Percentiles rank a stretch among this genome's conserved stretches.
These are phyloP conservation scores for Smithornis capensis DNA, from an alignment of 2,113 vertebrate species.

Conservation along the genomic window DNA sequence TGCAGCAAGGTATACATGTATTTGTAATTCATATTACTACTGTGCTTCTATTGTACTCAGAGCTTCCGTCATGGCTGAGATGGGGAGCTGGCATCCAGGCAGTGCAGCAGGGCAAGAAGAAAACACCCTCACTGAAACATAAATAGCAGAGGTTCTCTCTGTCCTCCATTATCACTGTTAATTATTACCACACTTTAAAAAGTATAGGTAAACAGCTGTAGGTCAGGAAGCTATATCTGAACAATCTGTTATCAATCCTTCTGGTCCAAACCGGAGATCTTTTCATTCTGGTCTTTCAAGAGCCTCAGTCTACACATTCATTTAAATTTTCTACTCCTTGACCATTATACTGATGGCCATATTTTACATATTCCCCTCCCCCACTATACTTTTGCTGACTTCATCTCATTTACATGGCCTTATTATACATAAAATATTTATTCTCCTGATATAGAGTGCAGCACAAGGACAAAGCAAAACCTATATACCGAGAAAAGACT, in stretches of 20 bases:
- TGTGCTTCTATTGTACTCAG: slow-evolving; percentile 70
- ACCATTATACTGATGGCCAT: slow-evolving; percentile 57
- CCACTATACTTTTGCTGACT: slow-evolving; percentile 82
- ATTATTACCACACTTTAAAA: slow-evolving; percentile 18
- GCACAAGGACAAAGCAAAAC: slow-evolving; percentile 77
- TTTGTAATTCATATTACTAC: slow-evolving; percentile 80
- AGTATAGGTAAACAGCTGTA: neutral
- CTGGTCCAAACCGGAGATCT: slow-evolving; percentile 20
- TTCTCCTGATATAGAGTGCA: slow-evolving; percentile 74
- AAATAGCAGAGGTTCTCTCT: neutral
- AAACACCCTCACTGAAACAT: neutral
- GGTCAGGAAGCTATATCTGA: neutral
- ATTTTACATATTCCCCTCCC: slow-evolving; percentile 69
- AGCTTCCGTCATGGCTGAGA: slow-evolving; percentile 66
- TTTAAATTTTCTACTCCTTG: slow-evolving; percentile 72
- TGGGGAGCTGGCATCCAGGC: slow-evolving; percentile 59
- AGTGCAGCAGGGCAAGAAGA: slow-evolving; percentile 18
- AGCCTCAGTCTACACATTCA: slow-evolving; percentile 46
- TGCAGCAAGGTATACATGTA: slow-evolving; percentile 61
- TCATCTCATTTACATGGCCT: slow-evolving; percentile 87
- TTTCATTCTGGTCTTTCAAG: slow-evolving; percentile 57
- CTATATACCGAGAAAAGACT: neutral
- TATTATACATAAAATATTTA: slow-evolving; percentile 84
- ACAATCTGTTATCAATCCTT: slow-evolving; percentile 5
- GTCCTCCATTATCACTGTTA: neutral